Evolutionary conservation across 2,113 vertebrate species (phyloP), one percentile per base, ranked within the genome.

Genomic region (Fregata magnificens): DNA sequence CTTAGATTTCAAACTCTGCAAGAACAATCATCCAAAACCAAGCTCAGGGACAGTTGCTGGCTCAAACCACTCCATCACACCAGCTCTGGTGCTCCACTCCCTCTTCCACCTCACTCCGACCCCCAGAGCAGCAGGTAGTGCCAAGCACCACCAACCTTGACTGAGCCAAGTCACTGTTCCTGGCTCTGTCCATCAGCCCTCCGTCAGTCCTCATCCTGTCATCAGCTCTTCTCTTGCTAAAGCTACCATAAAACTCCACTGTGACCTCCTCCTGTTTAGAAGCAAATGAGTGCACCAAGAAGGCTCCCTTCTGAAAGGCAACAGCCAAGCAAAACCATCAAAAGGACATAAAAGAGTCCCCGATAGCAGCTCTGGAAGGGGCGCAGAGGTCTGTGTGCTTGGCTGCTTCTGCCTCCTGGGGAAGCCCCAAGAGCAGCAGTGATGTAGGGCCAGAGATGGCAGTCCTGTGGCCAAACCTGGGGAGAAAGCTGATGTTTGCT

Each of bases 311-410:
- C 28, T 89, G 58, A 69, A 93, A 80, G 67, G n/a, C 65, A 94
- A 42, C 2, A 77, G 49, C 16, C 67, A 52, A 86, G 29, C 13
- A 78, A 77, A 91, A 53, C 1, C 3, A 59, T 17, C 25, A 25
- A 63, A 63, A 71, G 42, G 42, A 49, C 52, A 31, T 5, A 32
- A 47, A 45, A 56, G 40, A 82, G 11, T n/a, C 28, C 32, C 50
- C 31, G 28, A 32, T 42, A n/a, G 50, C 44, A 70, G 61, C 70
- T 71, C 52, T 80, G 21, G n/a, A 67, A 86, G n/a, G 14, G 62
- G 16, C 0, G 0, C 52, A 58, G 42, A 79, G 56, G 31, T 36
- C 47, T 40, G 8, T 31, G 15, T 72, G 42, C 1, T 0, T 61
- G 44, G 32, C 29, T 26, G 3, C n/a, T 53, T 36, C 52, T 32